Percentiles rank a stretch among this genome's conserved stretches.
These are phyloP conservation scores for Caenorhabditis afra DNA, from an alignment of 2,888 invertebrate species.

Conservation along the genomic window DNA sequence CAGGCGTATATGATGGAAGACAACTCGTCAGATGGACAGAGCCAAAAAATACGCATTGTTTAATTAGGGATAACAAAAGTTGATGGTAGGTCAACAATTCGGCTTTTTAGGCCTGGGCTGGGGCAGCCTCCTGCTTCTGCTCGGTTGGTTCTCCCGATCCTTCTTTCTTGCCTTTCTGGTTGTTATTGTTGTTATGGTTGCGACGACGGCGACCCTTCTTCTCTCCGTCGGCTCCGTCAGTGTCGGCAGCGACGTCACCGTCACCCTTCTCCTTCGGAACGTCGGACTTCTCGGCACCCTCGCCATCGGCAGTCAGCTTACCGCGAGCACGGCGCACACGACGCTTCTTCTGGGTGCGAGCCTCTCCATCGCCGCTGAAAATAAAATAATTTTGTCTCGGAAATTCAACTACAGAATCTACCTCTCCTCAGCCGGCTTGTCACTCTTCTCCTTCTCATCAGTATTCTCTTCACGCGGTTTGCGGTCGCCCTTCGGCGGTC, in stretches of 20 bases:
- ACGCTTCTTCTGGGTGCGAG: slow-evolving; percentile 16
- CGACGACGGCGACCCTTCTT: slow-evolving; percentile 43
- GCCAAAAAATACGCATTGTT: slow-evolving; percentile 23
- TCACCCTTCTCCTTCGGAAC: slow-evolving; percentile 43
- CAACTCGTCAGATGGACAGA: slow-evolving; percentile 23
- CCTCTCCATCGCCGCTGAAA: slow-evolving; percentile 48
- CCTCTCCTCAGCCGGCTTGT: slow-evolving; percentile 18
- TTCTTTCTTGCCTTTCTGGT: slow-evolving; percentile 29
- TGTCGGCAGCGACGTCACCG: slow-evolving; percentile 30
- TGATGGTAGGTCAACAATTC: slow-evolving; percentile 40
- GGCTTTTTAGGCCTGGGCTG: slow-evolving; percentile 44
- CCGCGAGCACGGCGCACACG: slow-evolving; percentile 48
- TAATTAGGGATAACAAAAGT: slow-evolving; percentile 37
- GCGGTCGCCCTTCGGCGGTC: slow-evolving; percentile 21
- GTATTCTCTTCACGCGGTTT: slow-evolving; percentile 28
- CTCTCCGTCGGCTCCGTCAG: slow-evolving; percentile 15
- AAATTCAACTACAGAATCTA: not conserved
- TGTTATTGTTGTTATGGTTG: slow-evolving; percentile 17
- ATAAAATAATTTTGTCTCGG: not conserved
- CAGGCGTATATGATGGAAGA: not conserved
- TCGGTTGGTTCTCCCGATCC: slow-evolving; percentile 19
- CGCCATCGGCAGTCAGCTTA: slow-evolving; percentile 46
- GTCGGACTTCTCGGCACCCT: slow-evolving; percentile 11
- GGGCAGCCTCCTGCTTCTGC: slow-evolving; percentile 34
- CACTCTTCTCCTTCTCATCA: not conserved